Evolutionary conservation across 2,797 vertebrate species (phyloP), one percentile per base, ranked within the genome.

Genomic region (Prionace glauca): DNA sequence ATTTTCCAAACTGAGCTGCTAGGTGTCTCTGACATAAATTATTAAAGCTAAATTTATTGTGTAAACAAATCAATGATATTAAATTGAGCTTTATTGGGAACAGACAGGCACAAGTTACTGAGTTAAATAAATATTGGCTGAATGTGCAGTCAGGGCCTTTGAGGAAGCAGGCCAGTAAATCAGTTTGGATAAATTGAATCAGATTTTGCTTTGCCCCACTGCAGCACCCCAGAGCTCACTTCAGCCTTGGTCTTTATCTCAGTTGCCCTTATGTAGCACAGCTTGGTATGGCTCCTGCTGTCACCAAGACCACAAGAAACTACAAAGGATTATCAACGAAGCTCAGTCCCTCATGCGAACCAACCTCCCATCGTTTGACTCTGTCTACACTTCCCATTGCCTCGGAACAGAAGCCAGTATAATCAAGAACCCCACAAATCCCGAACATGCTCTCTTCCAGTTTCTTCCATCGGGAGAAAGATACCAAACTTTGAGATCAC

Each of bases 61-160:
- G 86, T 88, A 56, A 88, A 32, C 56, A 86, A 84, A 84, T 84
- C 81, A 84, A 86, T 22, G 45, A 86, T 86, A 86, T 50, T 86
- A 86, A 86, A 86, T 86, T 50, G 45, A 20, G 7, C 41, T 50
- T 50, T 20, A 84, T 18, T 84, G 81, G 36, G 81, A 84, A 41
- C 18, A 20, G 16, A 41, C 36, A 45, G 81, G 41, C 36, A 84
- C 36, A 45, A 45, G 20, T 84, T 22, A 45, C 81, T 84, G 36
- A 84, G 22, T 45, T 84, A 84, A 84, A 84, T 84, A 84, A 84
- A 84, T 84, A 36, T 12, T 45, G 36, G 81, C 36, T 45, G 41
- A 84, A 84, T 45, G 22, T 22, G 36, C 45, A 4, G 45, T 45
- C 81, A 45, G 36, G 81, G 81, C 16, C 81, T 84, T 84, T 18